phyloP scores from a whole-genome alignment of 2,888 invertebrate species.

The Stenchaetothrips biformis region DNA sequence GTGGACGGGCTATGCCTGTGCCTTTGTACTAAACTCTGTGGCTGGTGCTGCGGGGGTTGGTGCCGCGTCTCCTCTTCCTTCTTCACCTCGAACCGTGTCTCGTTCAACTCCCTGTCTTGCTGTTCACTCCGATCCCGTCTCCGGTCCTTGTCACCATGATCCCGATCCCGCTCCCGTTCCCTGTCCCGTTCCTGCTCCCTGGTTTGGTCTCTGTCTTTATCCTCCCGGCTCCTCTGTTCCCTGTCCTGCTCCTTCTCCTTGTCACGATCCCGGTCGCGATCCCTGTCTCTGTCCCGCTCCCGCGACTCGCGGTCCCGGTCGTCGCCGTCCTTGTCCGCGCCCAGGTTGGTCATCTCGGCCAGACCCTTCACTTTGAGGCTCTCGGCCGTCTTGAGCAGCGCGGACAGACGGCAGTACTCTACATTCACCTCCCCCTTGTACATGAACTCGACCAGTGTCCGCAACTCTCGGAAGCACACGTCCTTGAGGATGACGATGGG shows the following conservation, averaged over 20 bases:
- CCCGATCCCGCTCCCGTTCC: slow-evolving; percentile 40
- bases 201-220: slow-evolving; percentile 31
- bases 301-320: slow-evolving; percentile 35
- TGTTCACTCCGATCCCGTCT: slow-evolving; percentile 31
- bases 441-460: slow-evolving; percentile 93
- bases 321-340: slow-evolving; percentile 51
- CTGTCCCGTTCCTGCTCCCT: slow-evolving; percentile 36
- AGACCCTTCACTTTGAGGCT: slow-evolving; percentile 89
- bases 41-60: slow-evolving; percentile 37
- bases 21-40: slow-evolving; percentile 7
- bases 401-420: slow-evolving; percentile 86
- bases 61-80: slow-evolving; percentile 33
- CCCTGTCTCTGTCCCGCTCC: slow-evolving; percentile 39
- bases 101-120: slow-evolving; percentile 33
- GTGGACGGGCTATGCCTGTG: neutral
- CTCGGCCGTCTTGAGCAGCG: slow-evolving; percentile 85
- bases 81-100: slow-evolving; percentile 33
- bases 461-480: slow-evolving; percentile 84
- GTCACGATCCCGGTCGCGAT: slow-evolving; percentile 37
- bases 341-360: slow-evolving; percentile 86
- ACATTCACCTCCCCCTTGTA: slow-evolving; percentile 95
- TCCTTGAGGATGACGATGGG: slow-evolving; percentile 92
- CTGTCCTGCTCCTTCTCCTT: slow-evolving; percentile 38
- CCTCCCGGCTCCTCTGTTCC: slow-evolving; percentile 32
- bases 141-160: slow-evolving; percentile 39